A percentile compares a stretch with the other conserved stretches of the same genome.
These are phyloP conservation scores for Machimus rusticus DNA, from an alignment of 2,888 invertebrate genomes.

Conservation along the genomic window DNA sequence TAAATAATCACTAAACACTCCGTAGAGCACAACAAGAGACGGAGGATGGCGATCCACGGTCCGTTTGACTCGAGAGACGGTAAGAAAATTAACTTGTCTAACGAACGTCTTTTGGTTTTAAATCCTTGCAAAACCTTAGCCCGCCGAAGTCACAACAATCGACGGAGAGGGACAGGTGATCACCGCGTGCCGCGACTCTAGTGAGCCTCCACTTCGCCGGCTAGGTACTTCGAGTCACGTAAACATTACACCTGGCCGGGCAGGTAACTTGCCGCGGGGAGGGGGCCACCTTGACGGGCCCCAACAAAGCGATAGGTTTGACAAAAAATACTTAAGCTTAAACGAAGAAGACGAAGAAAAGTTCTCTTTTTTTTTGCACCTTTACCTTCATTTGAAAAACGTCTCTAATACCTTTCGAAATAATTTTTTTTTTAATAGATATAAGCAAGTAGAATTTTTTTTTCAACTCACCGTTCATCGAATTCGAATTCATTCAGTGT, in stretches of 20 bases:
- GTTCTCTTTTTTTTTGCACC: not conserved
- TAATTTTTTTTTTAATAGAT: not conserved
- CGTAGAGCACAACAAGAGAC: not conserved
- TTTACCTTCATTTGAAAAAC: not conserved
- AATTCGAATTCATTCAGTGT: not conserved
- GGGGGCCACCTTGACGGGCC: not conserved
- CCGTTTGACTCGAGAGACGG: not conserved
- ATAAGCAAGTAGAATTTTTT: not conserved
- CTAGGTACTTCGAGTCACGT: not conserved
- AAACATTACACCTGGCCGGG: not conserved
- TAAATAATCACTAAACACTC: not conserved
- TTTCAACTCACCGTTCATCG: not conserved
- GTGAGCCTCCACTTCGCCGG: not conserved
- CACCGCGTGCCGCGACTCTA: not conserved
- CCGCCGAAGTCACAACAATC: not conserved
- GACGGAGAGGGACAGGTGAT: slow-evolving; percentile 15
- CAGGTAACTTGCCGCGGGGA: not conserved
- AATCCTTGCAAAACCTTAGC: slow-evolving; percentile 14
- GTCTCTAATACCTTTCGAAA: not conserved
- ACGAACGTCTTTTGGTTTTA: slow-evolving; percentile 11
- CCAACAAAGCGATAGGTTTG: not conserved
- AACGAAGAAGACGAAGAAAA: not conserved
- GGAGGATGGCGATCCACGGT: not conserved
- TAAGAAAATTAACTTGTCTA: not conserved
- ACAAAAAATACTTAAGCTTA: not conserved